These are phyloP conservation scores for Pseudomyrmex cubaensis DNA, from an alignment of 1,140 invertebrate genomes.

Conservation along the genomic window DNA sequence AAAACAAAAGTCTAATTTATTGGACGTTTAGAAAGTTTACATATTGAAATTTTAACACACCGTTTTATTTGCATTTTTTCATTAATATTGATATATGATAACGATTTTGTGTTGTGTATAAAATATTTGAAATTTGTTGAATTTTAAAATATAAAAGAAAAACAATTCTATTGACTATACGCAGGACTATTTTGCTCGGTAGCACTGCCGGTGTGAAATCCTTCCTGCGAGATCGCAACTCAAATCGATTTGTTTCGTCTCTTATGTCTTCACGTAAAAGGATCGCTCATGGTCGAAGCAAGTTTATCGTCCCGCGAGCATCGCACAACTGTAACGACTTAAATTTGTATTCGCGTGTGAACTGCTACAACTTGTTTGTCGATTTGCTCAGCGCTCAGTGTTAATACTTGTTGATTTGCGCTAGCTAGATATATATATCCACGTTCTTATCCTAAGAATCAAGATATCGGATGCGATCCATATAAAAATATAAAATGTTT, in stretches of 20 bases:
- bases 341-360: constrained; percentile 41
- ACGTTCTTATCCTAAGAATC: neutral
- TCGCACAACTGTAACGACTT: constrained; percentile 36
- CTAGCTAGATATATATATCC: neutral
- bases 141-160: neutral
- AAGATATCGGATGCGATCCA: neutral
- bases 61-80: constrained; percentile 11
- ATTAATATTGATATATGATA: too few relatives aligned
- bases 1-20: constrained; percentile 22
- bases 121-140: neutral
- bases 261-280: constrained; percentile 32
- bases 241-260: constrained; percentile 18
- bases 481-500: too few relatives aligned
- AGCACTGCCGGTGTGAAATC: neutral
- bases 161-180: neutral
- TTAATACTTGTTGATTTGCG: constrained; percentile 40
- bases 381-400: neutral
- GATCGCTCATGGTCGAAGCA: constrained; percentile 18
- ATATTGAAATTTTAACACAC: neutral
- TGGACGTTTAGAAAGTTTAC: neutral
- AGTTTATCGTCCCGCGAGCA: constrained; percentile 18
- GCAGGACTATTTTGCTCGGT: neutral
- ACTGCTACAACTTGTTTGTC: constrained; percentile 3
- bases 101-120: neutral
- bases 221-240: neutral